Base-by-base conservation (phyloP, 2,113 vertebrate species). In the Dipodomys ordii region DNA sequence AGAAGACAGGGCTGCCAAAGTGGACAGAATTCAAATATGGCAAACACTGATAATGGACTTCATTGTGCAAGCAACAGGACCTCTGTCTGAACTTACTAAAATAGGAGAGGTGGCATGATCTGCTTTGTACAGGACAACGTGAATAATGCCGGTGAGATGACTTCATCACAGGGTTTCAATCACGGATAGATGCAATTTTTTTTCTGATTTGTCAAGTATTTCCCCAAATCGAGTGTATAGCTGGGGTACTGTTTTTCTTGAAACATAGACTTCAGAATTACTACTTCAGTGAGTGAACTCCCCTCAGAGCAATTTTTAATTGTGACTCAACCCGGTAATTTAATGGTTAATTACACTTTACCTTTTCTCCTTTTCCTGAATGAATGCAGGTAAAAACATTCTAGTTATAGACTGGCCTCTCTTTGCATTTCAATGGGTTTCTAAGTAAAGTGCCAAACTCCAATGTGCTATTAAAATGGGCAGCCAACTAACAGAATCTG, bases 381-480 rank as follows among this genome's bases (percentile, higher is more conserved):
- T 78, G 76, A 95, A 95, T 71, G 46, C 94, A 97, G 97, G 97
- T 97, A 97, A 81, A 93, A 81, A 22, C 69, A 78, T 88, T 86
- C 65, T 91, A 83, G 67, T 96, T 92, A 95, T 1, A 84, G 87
- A 81, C 81, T 96, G 95, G 97, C 96, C 95, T 87, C 96, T 96
- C 57, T 97, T 96, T 97, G 96, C 96, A 97, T 97, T 96, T 97
- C 95, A 97, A 94, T 96, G 87, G 65, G 8, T 88, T 83, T 72
- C 92, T 91, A 77, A 78, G n/a, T 74, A 20, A 91, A 84, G 86
- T 96, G 96, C 97, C 95, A 96, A 88, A 96, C 94, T 92, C 87
- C 84, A 39, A 6, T 35, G 53, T 44, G 83, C 83, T 89, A 76
- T 97, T 96, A 95, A 96, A 96, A 89, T 87, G 89, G 91, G 91